These are phyloP conservation scores for Cassiopea xamachana DNA, from an alignment of 30 jellyfish, hydroid and myxozoan genomes.

Conservation along the genomic window DNA sequence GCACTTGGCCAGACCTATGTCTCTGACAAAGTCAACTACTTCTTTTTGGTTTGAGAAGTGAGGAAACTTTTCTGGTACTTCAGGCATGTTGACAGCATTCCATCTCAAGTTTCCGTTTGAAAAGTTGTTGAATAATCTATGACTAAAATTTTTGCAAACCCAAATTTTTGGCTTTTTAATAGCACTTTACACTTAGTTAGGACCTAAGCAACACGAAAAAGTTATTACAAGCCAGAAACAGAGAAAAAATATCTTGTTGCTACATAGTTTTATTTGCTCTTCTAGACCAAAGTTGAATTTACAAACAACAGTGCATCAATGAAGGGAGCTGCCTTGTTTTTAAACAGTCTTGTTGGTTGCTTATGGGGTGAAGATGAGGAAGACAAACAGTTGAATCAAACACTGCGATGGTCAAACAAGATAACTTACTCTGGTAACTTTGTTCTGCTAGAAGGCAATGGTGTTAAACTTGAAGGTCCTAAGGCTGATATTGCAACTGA, in stretches of 20 bases:
- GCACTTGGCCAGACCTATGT: slow-evolving; percentile 10
- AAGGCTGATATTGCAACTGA: slow-evolving; percentile 74
- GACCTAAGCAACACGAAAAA: no score
- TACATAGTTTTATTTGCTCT: neutral
- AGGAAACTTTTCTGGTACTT: neutral
- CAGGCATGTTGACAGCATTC: no score
- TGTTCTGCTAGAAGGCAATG: slow-evolving; percentile 33
- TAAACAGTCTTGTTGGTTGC: slow-evolving; percentile 63
- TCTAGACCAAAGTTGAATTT: slow-evolving; percentile 57
- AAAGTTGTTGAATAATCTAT: no score
- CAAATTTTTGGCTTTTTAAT: no score
- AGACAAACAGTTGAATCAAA: neutral
- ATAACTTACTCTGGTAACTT: slow-evolving; percentile 52
- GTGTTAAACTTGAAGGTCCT: slow-evolving; percentile 9
- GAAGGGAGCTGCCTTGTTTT: slow-evolving; percentile 77
- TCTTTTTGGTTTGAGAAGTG: slow-evolving; percentile 12
- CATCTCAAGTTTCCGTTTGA: no score
- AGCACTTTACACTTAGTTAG: no score
- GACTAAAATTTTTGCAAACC: no score
- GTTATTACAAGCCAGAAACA: no score
- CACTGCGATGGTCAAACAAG: slow-evolving; percentile 56
- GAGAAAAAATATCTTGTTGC: no score
- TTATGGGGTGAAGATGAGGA: slow-evolving; percentile 57
- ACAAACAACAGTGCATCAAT: slow-evolving; percentile 66
- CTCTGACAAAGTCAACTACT: slow-evolving; percentile 10